Evolutionary conservation across 2,888 invertebrate species (phyloP), one percentile per base, ranked within the genome.

Genomic region (Congeria kusceri): DNA sequence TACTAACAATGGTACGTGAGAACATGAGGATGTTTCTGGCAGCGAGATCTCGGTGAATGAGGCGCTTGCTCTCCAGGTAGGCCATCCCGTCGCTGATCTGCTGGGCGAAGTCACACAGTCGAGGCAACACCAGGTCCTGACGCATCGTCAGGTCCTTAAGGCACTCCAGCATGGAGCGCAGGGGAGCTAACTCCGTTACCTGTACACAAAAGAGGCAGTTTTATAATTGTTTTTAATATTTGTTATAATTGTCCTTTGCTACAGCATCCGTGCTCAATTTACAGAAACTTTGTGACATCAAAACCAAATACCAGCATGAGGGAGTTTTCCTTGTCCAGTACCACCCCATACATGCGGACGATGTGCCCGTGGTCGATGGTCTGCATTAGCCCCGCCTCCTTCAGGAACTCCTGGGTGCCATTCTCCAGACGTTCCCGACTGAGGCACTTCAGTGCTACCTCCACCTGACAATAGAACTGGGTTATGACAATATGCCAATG

Each of bases 351-450:
- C 74, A 99, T 95, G n/a, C 98, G 95, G 3, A 99, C 99, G 87
- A 99, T 98, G 93, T 98, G 97, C 77, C 98, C 97, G 93, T 99
- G 98, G 93, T 98, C 98, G 89, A 99, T 98, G 82, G 97, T 96
- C 93, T 99, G 98, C 99, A 99, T 99, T 84, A 99, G 98, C 15
- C 98, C 98, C 0, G 99, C 99, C 94, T 99, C 99, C 94, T 99
- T 99, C 64, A 99, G 95, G 94, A 99, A 99, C 94, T 99, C 98
- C 83, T 98, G 96, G 0, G 98, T 98, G 93, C 98, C 98, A 86
- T 97, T 97, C 89, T 98, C 97, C 97, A 99, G 97, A 74, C 98
- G 95, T 92, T 99, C 98, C 82, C 98, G 96, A 57, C 97, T 97
- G 71, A 99, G 94, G 93, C 98, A 98, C 95, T 99, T 99, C 87